These are phyloP conservation scores for Drosophila anceps DNA, from an alignment of 2,888 invertebrate genomes.

Conservation along the genomic window DNA sequence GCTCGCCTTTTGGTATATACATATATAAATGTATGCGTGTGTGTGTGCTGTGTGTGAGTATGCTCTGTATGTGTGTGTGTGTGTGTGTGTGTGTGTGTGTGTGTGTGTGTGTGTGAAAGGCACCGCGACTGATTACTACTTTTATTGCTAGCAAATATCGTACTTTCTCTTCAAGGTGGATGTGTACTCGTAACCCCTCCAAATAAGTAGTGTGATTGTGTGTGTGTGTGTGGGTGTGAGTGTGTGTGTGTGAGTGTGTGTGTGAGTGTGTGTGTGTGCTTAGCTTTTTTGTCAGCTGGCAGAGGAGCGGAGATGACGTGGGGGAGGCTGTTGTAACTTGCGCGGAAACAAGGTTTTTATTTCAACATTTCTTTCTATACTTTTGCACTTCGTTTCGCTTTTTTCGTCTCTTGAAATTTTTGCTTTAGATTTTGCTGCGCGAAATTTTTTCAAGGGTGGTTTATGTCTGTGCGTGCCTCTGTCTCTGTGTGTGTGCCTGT, in stretches of 20 bases:
- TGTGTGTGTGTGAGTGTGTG: slow-evolving; percentile 16
- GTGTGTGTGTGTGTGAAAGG: slow-evolving; percentile 20
- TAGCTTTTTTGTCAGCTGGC: slow-evolving; percentile 74
- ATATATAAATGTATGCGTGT: slow-evolving; percentile 4
- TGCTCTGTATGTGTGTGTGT: slow-evolving; percentile 17
- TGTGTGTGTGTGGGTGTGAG: too few relatives aligned
- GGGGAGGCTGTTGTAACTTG: slow-evolving; percentile 69
- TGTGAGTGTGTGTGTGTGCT: slow-evolving; percentile 48
- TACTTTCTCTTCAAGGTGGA: slow-evolving; percentile 75
- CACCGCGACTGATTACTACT: slow-evolving; percentile 84
- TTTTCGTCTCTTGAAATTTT: slow-evolving; percentile 42
- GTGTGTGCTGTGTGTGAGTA: slow-evolving; percentile 5
- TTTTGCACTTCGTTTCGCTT: slow-evolving; percentile 48
- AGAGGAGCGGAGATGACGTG: slow-evolving; percentile 16
- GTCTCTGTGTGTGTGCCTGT: slow-evolving; percentile 47
- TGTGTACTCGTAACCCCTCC: slow-evolving; percentile 40
- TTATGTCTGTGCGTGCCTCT: slow-evolving; percentile 52
- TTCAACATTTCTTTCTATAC: slow-evolving; percentile 81
- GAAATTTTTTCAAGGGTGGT: slow-evolving; percentile 84
- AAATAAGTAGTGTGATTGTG: slow-evolving; percentile 34
- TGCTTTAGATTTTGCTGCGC: slow-evolving; percentile 77
- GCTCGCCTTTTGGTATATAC: slow-evolving; percentile 16
- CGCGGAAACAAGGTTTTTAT: slow-evolving; percentile 82
- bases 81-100: slow-evolving; percentile 20
- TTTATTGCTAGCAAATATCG: slow-evolving; percentile 85